phyloP scores from a whole-genome alignment of 2,888 invertebrate species.

The Plutella xylostella region DNA sequence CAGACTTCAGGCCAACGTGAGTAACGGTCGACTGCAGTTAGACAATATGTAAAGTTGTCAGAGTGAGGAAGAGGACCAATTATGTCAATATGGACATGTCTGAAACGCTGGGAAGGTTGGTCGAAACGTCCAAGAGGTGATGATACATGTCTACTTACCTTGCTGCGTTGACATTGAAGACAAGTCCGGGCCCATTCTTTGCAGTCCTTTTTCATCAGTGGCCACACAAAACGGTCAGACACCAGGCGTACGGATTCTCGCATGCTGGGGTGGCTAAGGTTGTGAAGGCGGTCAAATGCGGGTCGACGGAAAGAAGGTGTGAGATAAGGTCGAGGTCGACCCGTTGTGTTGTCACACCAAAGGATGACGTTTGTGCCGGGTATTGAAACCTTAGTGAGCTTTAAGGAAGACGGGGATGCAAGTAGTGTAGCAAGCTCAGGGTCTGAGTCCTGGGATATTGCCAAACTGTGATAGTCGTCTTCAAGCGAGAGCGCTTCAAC shows the following conservation, averaged over 20 bases:
- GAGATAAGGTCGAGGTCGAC: slow-evolving; percentile 5
- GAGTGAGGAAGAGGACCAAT: slow-evolving; percentile 3
- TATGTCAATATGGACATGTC: slow-evolving; percentile 7
- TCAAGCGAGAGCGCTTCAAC: slow-evolving; percentile 7
- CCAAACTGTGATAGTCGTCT: slow-evolving; percentile 4
- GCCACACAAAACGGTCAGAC: slow-evolving; percentile 29
- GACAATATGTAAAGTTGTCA: background rate
- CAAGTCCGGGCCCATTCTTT: slow-evolving; percentile 23
- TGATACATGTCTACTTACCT: slow-evolving; percentile 14
- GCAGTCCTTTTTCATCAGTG: slow-evolving; percentile 24
- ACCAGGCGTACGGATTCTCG: slow-evolving; percentile 17
- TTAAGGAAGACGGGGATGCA: background rate
- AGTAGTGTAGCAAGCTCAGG: background rate
- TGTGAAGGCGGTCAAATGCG: slow-evolving; percentile 1
- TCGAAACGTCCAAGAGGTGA: slow-evolving; percentile 15
- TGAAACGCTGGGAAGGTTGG: background rate
- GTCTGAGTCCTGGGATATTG: slow-evolving; percentile 10
- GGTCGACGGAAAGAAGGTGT: background rate
- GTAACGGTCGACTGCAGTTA: too few species aligned
- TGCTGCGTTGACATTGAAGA: slow-evolving; percentile 25
- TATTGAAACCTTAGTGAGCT: background rate
- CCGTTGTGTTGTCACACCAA: slow-evolving; percentile 6
- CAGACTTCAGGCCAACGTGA: too few species aligned
- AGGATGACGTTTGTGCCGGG: slow-evolving; percentile 5
- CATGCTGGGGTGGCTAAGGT: slow-evolving; percentile 11